Conservation (phyloP, 2,113 vertebrate genomes). For the Tenebrosternarchus preto region DNA sequence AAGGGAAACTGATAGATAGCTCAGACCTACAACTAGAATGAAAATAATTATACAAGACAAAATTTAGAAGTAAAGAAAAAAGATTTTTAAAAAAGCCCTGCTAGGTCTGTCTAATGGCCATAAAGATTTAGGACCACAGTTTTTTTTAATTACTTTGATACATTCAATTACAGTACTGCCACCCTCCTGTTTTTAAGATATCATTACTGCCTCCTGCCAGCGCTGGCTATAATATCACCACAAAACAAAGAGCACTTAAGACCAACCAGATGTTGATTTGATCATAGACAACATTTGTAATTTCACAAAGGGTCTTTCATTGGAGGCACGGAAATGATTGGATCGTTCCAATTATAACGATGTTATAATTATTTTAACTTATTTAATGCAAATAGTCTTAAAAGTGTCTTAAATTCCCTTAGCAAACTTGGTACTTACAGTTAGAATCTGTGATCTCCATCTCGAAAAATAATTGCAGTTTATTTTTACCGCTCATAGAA, state of each 20-base stretch:
- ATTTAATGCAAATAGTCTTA: not conserved
- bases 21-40: slow-evolving; percentile 23
- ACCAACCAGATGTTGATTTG: not conserved
- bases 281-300: not conserved
- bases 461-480: not conserved
- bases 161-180: no score
- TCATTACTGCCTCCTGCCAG: not conserved
- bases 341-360: no score
- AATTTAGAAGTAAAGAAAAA: slow-evolving; percentile 27
- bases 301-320: no score
- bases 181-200: no score
- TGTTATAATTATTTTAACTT: not conserved
- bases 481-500: not conserved
- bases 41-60: not conserved
- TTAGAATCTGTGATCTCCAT: slow-evolving; percentile 31
- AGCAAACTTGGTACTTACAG: slow-evolving; percentile 19
- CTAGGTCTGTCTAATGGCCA: no score
- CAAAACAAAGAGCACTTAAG: not conserved
- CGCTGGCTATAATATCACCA: not conserved
- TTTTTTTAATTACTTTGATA: no score
- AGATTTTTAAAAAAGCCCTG: no score
- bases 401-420: not conserved
- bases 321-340: no score
- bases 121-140: no score
- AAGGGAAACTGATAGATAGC: slow-evolving; percentile 30